Conservation (phyloP, 2,113 vertebrate genomes). For the Platichthys stellatus region DNA sequence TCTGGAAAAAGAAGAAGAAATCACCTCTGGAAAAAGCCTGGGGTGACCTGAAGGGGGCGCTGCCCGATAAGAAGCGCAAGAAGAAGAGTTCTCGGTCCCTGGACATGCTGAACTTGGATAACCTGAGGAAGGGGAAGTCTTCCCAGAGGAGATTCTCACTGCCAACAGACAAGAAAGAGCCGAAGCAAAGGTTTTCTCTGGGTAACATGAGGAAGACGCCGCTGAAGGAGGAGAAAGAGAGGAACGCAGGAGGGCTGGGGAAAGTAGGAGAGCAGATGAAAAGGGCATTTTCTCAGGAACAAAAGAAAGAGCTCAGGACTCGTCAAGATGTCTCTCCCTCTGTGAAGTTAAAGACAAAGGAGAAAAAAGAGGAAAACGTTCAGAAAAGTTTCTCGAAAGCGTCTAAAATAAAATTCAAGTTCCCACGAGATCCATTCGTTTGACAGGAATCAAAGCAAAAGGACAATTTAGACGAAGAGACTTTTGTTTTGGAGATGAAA, state of each 20-base stretch:
- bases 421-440: too few species aligned
- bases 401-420: not conserved
- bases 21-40: conserved; percentile 24
- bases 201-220: conserved; percentile 41
- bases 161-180: conserved; percentile 38
- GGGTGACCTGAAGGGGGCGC: conserved; percentile 46
- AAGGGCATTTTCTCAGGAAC: conserved; percentile 27
- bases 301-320: not conserved
- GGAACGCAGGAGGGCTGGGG: conserved; percentile 15
- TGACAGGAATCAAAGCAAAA: too few species aligned
- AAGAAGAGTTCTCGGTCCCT: conserved; percentile 17
- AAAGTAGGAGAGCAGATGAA: conserved; percentile 43
- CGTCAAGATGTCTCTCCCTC: not conserved
- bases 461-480: too few species aligned
- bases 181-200: conserved; percentile 37
- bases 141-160: conserved; percentile 41
- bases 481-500: too few species aligned
- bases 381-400: not conserved
- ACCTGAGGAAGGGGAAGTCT: conserved; percentile 24
- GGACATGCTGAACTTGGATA: conserved; percentile 34
- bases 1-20: conserved; percentile 45
- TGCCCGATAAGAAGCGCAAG: conserved; percentile 53
- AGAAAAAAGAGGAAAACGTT: not conserved
- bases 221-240: conserved; percentile 25
- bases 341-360: not conserved